Evolutionary conservation across 2,888 invertebrate genomes (phyloP).

Genomic region (Pecten maximus): DNA sequence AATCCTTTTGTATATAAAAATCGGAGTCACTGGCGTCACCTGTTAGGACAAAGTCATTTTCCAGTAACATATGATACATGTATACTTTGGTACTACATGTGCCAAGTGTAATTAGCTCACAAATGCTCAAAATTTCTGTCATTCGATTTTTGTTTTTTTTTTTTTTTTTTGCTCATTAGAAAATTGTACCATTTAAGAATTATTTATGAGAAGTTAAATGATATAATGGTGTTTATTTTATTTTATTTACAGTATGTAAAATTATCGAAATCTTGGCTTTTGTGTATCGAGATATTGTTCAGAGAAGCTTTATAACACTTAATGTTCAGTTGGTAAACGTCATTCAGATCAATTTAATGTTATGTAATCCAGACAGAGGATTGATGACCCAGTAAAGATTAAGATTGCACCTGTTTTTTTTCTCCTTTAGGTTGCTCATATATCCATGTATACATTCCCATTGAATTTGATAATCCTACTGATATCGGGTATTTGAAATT

Average conservation of each 20-base stretch:
- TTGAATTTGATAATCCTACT: not conserved
- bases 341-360: not conserved
- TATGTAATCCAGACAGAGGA: not conserved
- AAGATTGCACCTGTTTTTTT: not conserved
- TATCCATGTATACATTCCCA: not conserved
- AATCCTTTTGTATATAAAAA: not conserved
- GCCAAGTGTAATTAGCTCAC: not conserved
- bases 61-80: not conserved
- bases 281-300: not conserved
- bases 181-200: not conserved
- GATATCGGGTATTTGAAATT: not conserved
- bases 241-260: not conserved
- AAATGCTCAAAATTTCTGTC: not conserved
- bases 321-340: not conserved
- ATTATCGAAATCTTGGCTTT: not conserved
- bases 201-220: not conserved
- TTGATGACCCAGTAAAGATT: not conserved
- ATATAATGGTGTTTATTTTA: not conserved
- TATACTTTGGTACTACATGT: conserved; percentile 3
- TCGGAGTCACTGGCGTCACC: not conserved
- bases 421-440: not conserved
- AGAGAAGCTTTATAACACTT: not conserved
- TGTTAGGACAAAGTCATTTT: not conserved
- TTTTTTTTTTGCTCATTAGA: not conserved
- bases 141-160: too few species aligned